Base-by-base conservation (phyloP, 2,113 vertebrate genomes). In the Gymnorhina tibicen region DNA sequence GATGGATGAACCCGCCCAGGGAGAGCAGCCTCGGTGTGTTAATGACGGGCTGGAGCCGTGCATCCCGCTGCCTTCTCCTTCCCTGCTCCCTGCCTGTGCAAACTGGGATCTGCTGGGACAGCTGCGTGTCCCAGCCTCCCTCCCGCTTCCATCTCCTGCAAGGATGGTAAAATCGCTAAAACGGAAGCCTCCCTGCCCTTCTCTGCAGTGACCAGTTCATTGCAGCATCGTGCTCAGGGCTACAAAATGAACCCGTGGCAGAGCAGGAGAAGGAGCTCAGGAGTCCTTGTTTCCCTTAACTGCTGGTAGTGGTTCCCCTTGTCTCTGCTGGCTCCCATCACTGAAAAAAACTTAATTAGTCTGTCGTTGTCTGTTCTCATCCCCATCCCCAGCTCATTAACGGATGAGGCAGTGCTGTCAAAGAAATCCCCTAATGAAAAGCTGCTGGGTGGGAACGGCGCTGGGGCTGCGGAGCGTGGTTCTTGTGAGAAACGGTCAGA, bases 261-360 rank as follows among this genome's bases (percentile, higher is more conserved):
- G 49, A 78, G 72, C 27, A 35, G 47, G 67, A 55, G 26, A 50
- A 73, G 68, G 17, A 88, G 50, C 21, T 50, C 46, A 21, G 44
- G 62, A 87, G 62, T 50, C 62, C 77, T 59, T 70, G 27, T 49
- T 39, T 28, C 72, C 52, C 35, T 91, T 37, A 85, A 56, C 62
- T 74, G 53, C 93, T 72, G 74, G 62, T 72, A 35, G 62, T 63
- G 47, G 28, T 70, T 94, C 85, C 63, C 66, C 74, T 85, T 79
- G 58, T 82, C 49, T 95, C 78, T 90, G 85, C 81, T 91, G 63
- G 67, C 50, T 85, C 66, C 37, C 58, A 32, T 93, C 87, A 46
- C 46, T 32, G 80, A 13, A 68, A 75, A 74, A 64, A 67, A 78
- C 66, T 87, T 85, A 91, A 96, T 97, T 83, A 91, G 63, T 73